Base-by-base conservation (phyloP, 2,113 vertebrate species). In the Oncorhynchus tshawytscha region DNA sequence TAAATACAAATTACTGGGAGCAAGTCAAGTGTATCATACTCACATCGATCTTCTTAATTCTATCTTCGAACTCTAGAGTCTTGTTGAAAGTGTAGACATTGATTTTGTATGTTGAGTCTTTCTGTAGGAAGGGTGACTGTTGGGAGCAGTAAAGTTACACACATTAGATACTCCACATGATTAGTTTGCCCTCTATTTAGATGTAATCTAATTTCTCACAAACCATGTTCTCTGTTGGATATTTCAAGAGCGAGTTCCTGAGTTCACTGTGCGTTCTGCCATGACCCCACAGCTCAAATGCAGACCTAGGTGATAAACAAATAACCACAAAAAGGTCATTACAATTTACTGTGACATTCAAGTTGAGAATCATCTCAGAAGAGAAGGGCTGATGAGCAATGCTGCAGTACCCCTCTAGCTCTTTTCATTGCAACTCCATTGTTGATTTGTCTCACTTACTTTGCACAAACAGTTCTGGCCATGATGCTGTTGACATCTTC, bases 261-360 rank as follows among this genome's bases (percentile, higher is more conserved):
- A 99, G 93, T 64, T 99, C 96, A 34, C 88, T 89, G 0, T 88
- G 84, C 74, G 95, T 96, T 78, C 73, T 90, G 79, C 98, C 98
- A 77, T 96, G 94, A 76, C 97, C 97, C 98, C 98, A 99, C 0
- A 99, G 90, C 77, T 99, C 98, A 96, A 99, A 99, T 62, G 96
- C 82, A 82, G 97, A 99, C 90, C 98, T 99, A 88, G 75, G 92
- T 73, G 57, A 79, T 12, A 80, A 70, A 68, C 31, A 54, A 62
- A 16, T 62, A 15, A 31, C 24, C 3, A 80, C 48, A 20, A 22
- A 66, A n/a, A 71, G 29, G 3, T 8, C 15, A 71, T n/a, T 27
- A 2, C n/a, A 20, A 60, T 0, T 65, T 18, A 54, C 51, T 18
- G 51, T 54, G 49, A 13, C 12, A 54, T 54, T 54, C 49, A 54